Conservation (phyloP, 2,888 invertebrate species). For the Nasonovia ribisnigri region DNA sequence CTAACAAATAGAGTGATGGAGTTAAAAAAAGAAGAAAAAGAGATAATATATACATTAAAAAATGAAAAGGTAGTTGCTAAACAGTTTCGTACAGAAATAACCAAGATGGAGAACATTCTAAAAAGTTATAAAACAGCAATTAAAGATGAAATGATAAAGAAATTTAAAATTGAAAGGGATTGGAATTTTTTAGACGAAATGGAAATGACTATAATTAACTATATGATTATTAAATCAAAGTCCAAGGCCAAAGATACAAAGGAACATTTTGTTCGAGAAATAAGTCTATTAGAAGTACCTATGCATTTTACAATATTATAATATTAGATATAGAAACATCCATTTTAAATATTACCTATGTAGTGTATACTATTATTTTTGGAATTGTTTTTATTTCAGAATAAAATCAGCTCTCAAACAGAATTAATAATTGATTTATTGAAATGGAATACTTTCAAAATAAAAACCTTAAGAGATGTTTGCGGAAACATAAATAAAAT, state of each 20-base stretch:
- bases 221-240: conserved; percentile 74
- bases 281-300: conserved; percentile 67
- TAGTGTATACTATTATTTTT: conserved; percentile 24
- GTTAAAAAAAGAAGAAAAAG: conserved; percentile 45
- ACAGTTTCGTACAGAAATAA: conserved; percentile 79
- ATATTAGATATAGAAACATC: not conserved
- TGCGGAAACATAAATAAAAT: conserved; percentile 28
- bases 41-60: conserved; percentile 70
- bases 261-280: conserved; percentile 71
- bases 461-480: conserved; percentile 69
- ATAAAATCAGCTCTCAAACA: conserved; percentile 70
- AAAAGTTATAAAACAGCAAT: conserved; percentile 74
- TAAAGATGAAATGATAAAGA: conserved; percentile 73
- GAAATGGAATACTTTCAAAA: conserved; percentile 73
- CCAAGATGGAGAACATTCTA: conserved; percentile 77
- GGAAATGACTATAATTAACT: conserved; percentile 74
- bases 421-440: conserved; percentile 71
- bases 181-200: conserved; percentile 71
- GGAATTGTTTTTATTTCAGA: conserved; percentile 69
- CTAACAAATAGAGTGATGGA: conserved; percentile 18
- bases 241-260: conserved; percentile 72
- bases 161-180: conserved; percentile 74
- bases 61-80: conserved; percentile 78
- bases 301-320: not conserved
- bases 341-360: not conserved